phyloP scores from a whole-genome alignment of 2,113 vertebrate genomes.

The Melanerpes aurifrons region DNA sequence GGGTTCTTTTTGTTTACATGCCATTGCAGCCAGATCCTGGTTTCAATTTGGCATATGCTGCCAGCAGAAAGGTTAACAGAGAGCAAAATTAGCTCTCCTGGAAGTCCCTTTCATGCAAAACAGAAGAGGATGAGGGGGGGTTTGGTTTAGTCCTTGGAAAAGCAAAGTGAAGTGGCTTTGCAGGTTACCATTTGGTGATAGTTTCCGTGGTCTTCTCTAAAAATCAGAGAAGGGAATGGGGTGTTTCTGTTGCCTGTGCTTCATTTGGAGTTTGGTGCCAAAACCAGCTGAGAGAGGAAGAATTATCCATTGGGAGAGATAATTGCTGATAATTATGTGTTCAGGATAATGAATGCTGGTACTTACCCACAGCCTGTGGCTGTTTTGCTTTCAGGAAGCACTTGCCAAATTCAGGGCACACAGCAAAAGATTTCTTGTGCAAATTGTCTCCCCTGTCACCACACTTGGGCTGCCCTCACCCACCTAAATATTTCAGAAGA shows the following conservation, averaged over 20 bases:
- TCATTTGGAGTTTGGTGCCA: background rate
- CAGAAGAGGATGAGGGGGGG: background rate
- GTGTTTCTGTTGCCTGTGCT: background rate
- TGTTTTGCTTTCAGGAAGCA: background rate
- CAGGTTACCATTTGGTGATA: background rate
- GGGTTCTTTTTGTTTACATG: background rate
- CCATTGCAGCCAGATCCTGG: background rate
- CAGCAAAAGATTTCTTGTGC: background rate
- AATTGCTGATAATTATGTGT: background rate
- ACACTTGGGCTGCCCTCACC: background rate
- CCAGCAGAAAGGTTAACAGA: background rate
- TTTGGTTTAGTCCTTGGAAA: background rate
- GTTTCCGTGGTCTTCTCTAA: background rate
- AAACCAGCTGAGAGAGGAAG: background rate
- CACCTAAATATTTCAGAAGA: background rate
- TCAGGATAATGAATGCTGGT: background rate
- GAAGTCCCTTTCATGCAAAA: background rate
- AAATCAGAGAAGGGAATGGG: background rate
- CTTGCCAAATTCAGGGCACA: background rate
- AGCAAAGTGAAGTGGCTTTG: background rate
- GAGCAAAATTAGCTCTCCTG: background rate
- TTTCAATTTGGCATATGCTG: background rate
- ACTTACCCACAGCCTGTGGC: background rate
- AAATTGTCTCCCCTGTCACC: background rate
- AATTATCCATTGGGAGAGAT: background rate